Conservation (phyloP, 1,140 invertebrate species). For the Caenorhabditis latens region DNA sequence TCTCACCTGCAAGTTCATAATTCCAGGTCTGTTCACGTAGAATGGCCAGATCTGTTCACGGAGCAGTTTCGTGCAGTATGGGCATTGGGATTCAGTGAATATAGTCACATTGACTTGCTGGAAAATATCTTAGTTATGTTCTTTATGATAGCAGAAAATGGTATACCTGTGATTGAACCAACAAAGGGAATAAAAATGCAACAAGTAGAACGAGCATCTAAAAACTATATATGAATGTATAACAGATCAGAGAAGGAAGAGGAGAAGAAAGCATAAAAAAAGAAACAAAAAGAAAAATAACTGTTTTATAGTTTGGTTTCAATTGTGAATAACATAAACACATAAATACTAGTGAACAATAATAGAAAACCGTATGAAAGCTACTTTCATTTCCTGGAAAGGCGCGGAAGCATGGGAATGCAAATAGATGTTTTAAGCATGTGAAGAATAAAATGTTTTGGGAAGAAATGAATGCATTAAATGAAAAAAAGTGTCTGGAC, state of each 20-base stretch:
- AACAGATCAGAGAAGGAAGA: not conserved
- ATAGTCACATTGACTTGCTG: constrained; percentile 67
- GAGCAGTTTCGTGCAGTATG: constrained; percentile 64
- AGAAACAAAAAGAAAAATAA: not conserved
- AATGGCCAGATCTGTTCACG: constrained; percentile 68
- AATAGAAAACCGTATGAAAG: constrained; percentile 1
- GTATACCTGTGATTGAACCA: not conserved
- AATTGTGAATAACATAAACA: not conserved
- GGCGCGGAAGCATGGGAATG: constrained; percentile 36
- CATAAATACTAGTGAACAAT: not conserved
- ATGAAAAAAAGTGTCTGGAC: constrained; percentile 45
- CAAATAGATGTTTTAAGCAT: not conserved
- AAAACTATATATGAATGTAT: not conserved
- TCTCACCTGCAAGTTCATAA: constrained; percentile 67
- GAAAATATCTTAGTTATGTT: not conserved
- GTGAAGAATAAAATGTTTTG: not conserved
- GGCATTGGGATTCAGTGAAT: constrained; percentile 67
- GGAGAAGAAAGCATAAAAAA: not conserved
- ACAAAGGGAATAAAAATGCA: not conserved
- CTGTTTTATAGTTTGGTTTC: not conserved
- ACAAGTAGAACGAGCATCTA: constrained; percentile 51
- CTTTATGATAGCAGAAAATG: too few relatives aligned
- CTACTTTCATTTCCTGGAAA: constrained; percentile 38
- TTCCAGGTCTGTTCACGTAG: constrained; percentile 63
- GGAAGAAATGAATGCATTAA: constrained; percentile 8